These are phyloP conservation scores for Neodontobutis hainanensis DNA, from an alignment of 2,113 vertebrate species.

Conservation along the genomic window DNA sequence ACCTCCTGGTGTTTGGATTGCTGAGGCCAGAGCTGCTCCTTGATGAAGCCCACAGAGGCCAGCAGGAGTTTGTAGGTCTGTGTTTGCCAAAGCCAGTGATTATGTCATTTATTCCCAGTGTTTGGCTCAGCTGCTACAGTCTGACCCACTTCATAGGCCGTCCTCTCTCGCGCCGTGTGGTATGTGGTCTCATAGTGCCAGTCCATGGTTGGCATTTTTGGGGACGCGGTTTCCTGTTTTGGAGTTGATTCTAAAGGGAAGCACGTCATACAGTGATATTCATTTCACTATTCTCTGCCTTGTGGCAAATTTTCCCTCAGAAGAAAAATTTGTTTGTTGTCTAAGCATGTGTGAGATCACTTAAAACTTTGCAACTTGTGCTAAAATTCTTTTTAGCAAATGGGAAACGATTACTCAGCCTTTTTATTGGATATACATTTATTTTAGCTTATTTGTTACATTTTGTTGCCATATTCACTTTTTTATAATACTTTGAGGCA, in stretches of 20 bases:
- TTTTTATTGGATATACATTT: too few relatives aligned
- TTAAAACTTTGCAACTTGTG: too few relatives aligned
- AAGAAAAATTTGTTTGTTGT: conserved; percentile 22
- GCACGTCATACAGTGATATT: conserved; percentile 39
- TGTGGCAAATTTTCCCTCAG: conserved; percentile 3
- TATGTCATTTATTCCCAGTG: conserved; percentile 73
- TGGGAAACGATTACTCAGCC: too few relatives aligned
- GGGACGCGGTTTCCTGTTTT: conserved; percentile 63
- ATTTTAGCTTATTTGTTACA: too few relatives aligned
- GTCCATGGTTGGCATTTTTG: conserved; percentile 54
- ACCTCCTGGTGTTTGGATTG: conserved; percentile 53
- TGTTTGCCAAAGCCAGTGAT: conserved; percentile 69
- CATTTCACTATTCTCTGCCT: conserved; percentile 20
- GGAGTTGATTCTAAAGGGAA: conserved; percentile 48
- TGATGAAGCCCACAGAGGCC: conserved; percentile 17
- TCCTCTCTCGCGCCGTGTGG: conserved; percentile 46
- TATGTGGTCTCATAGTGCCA: conserved; percentile 53
- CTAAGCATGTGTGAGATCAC: not conserved
- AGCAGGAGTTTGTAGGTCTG: conserved; percentile 49
- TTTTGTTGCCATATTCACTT: too few relatives aligned
- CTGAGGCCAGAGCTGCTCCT: conserved; percentile 32
- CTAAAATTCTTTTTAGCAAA: too few relatives aligned
- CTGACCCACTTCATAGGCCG: conserved; percentile 49
- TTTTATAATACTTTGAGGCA: too few relatives aligned
- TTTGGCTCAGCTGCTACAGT: conserved; percentile 48